phyloP scores from a whole-genome alignment of 2,888 invertebrate species.

The Leptopilina myrica region DNA sequence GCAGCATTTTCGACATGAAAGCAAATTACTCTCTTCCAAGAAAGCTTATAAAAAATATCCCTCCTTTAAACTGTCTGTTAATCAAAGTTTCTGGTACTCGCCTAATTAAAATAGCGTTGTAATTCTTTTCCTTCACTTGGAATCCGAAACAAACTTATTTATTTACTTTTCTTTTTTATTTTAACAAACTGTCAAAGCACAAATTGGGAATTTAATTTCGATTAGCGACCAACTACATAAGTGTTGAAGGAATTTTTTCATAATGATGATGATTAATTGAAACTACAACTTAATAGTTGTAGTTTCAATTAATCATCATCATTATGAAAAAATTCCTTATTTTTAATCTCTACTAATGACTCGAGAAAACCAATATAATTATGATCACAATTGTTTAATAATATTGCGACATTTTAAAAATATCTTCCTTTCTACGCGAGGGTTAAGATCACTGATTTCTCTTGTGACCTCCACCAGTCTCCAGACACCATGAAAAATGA shows the following conservation, averaged over 20 bases:
- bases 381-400: too few relatives aligned
- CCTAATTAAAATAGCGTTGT: constrained; percentile 1
- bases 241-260: too few relatives aligned
- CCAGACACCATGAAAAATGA: constrained; percentile 36
- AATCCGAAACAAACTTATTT: background rate
- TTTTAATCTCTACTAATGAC: too few relatives aligned
- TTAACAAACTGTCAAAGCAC: too few relatives aligned
- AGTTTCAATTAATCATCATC: too few relatives aligned
- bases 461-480: constrained; percentile 26
- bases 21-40: constrained; percentile 37
- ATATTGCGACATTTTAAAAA: constrained; percentile 25
- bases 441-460: constrained; percentile 37
- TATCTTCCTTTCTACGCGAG: constrained; percentile 7
- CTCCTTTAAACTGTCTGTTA: constrained; percentile 14
- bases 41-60: constrained; percentile 19
- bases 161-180: background rate
- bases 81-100: constrained; percentile 9
- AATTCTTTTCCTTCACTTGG: background rate
- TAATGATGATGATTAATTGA: too few relatives aligned
- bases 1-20: constrained; percentile 34
- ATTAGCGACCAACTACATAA: too few relatives aligned
- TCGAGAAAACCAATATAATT: too few relatives aligned
- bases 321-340: too few relatives aligned
- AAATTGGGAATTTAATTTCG: background rate
- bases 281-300: too few relatives aligned